These are phyloP conservation scores for Rhagoletis pomonella DNA, from an alignment of 1,140 invertebrate species.

Conservation along the genomic window DNA sequence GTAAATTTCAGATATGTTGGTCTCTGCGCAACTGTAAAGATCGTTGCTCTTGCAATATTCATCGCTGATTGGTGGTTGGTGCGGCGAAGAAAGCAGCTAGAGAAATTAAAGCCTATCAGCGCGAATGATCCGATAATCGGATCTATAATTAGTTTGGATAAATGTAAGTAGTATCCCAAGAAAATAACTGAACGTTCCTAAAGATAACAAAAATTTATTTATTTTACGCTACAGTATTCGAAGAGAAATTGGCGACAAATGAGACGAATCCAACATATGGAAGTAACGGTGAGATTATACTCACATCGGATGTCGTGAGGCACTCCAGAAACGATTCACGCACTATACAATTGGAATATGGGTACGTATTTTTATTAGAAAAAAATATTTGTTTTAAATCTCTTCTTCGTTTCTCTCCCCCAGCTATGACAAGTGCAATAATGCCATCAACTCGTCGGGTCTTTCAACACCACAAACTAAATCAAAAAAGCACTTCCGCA, in stretches of 20 bases:
- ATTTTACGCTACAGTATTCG: conserved; percentile 65
- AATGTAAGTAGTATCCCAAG: conserved; percentile 77
- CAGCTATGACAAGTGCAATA: conserved; percentile 72
- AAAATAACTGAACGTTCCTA: not conserved
- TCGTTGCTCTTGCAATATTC: conserved; percentile 89
- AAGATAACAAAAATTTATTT: not conserved
- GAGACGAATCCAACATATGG: conserved; percentile 63
- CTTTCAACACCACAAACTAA: conserved; percentile 67
- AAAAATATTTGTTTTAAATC: not conserved
- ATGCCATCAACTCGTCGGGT: conserved; percentile 60
- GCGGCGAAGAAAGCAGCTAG: conserved; percentile 83
- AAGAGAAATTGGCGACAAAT: conserved; percentile 66
- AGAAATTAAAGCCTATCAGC: conserved; percentile 83
- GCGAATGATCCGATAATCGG: conserved; percentile 86
- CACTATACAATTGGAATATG: conserved; percentile 77
- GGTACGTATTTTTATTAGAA: conserved; percentile 61
- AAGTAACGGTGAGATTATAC: conserved; percentile 65
- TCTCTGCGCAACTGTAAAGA: conserved; percentile 92
- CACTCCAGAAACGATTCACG: conserved; percentile 78
- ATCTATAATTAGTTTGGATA: conserved; percentile 91
- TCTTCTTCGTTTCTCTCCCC: not conserved
- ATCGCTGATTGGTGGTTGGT: conserved; percentile 92
- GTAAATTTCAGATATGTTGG: conserved; percentile 86
- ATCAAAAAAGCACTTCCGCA: conserved; percentile 73
- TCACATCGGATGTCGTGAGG: conserved; percentile 74